Evolutionary conservation across 2,888 invertebrate genomes (phyloP), one percentile per base, ranked within the genome.

Genomic region (Pycnomerus fuliginosus): DNA sequence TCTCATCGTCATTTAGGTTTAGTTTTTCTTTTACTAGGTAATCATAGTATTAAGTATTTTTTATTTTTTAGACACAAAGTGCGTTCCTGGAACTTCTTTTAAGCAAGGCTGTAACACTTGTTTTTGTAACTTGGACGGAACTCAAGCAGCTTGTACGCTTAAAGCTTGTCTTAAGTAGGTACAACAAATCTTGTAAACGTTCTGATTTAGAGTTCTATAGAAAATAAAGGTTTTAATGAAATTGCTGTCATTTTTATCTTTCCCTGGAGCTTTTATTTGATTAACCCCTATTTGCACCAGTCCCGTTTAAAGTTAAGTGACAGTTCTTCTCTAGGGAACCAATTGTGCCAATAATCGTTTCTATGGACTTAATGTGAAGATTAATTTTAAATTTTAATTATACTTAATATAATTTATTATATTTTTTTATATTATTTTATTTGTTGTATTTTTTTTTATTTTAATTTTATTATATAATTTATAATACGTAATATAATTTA

Each of bases 81-180:
- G 65, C 34, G 44, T 15, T 1, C 62, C 63, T 2, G 58, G 58
- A 15, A 39, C 52, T 23, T 32, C 37, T 11, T 65, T 58, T 48
- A 55, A 50, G 13, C 39, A 56, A 10, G 59, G 58, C 11, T 69
- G 68, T 46, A 78, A 78, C 56, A 69, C 69, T 2, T 79, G 79
- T 49, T 68, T 64, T n/a, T 78, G 78, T 55, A 64, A 65, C 0
- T 31, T 50, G 0, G 72, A 73, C 44, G 77, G 77, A 0, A 58
- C 60, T 3, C 63, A 61, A 44, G 76, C 76, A 1, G 56, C 64
- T 1, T 78, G 78, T 61, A 72, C 76, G 5, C 52, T 67, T 15
- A 73, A 72, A 31, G 51, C 50, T 1, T 78, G 78, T 61, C 54
- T 31, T 4, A n/a, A 13, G 16, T 10, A 35, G 12, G 10, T 25